Base-by-base conservation (phyloP, 2,888 invertebrate species). In the Ellobium chinense region DNA sequence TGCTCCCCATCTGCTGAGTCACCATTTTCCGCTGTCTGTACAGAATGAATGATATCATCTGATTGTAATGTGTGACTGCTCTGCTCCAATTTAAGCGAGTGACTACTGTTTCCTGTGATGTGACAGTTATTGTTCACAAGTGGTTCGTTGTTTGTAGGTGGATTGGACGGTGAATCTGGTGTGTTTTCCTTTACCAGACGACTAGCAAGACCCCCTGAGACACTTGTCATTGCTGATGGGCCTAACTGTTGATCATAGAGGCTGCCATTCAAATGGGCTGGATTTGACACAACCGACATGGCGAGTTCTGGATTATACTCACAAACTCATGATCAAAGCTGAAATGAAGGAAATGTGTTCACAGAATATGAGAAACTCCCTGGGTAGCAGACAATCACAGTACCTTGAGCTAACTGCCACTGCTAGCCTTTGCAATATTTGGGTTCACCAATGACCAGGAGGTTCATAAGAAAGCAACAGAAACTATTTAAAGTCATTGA, bases 241-340 rank as follows among this genome's bases (percentile, higher is more conserved):
- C 56, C 60, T 31, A 37, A 39, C 60, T 46, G 78, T 21, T 62
- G 82, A 39, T 37, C 63, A 58, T 65, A 74, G 66, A 84, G 34
- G 75, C 80, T 27, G 69, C 80, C 37, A 58, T 73, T 68, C 36
- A 37, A 1, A 69, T 73, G 63, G 54, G 77, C 39, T 27, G 62
- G 36, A 24, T 70, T 63, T 70, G 70, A 63, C 27, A 78, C 39
- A n/a, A 72, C 34, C 31, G 78, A 78, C 78, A 78, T 78, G 29
- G 9, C 37, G 65, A 54, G 12, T 3, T 24, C n/a, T 24, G 39
- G 18, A 2, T 24, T 12, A 21, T 39, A n/a, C 5, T 12, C n/a
- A 24, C 21, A 29, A 2, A 34, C 34, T 2, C 29, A n/a, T 39
- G 39, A 29, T 0, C 21, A 54, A 34, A 46, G 31, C 56, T 70